Base-by-base conservation (phyloP, 2,888 invertebrate species). In the Scaptomyza polygonia region DNA sequence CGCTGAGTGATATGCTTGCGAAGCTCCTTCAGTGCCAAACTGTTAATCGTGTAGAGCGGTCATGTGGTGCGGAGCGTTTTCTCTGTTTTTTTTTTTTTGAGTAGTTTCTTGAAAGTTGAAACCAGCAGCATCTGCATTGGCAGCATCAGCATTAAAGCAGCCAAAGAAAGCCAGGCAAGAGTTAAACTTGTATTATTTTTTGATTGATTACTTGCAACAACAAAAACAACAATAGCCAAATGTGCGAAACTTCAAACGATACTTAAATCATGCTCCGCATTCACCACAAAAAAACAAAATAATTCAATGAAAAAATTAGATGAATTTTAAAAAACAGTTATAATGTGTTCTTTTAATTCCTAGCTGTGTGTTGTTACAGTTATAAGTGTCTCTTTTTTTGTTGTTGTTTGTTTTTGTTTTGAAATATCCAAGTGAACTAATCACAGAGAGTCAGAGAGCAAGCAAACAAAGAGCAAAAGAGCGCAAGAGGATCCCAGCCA, bases 41-140 rank as follows among this genome's bases (percentile, higher is more conserved):
- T 87, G 88, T 87, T 88, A 86, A 82, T 88, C 88, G 90, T 89
- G 86, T 87, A 82, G 89, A 87, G 86, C 86, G 90, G 91, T 89
- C 82, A 88, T 83, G 80, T 83, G 82, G 79, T 75, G 80, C 72
- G 80, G 77, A 82, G 83, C 86, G 59, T 58, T 67, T 62, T 72
- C 70, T 78, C 67, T 76, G 76, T 75, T 72, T 72, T 76, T 69
- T 78, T 70, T 78, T 76, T 73, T 72, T 72, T 71, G 30, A 47
- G 30, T 72, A 82, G 76, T 83, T 76, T 84, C 57, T 65, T 75
- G 57, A 64, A 66, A 76, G 58, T 76, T 70, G 56, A 77, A 65
- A 67, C 36, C 53, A 68, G 49, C 62, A 45, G 59, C 39, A 56
- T 48, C 40, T 48, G 49, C 45, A 34, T 34, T 14, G 14, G 45